phyloP scores from a whole-genome alignment of 2,113 vertebrate species.

The Panthera uncia region DNA sequence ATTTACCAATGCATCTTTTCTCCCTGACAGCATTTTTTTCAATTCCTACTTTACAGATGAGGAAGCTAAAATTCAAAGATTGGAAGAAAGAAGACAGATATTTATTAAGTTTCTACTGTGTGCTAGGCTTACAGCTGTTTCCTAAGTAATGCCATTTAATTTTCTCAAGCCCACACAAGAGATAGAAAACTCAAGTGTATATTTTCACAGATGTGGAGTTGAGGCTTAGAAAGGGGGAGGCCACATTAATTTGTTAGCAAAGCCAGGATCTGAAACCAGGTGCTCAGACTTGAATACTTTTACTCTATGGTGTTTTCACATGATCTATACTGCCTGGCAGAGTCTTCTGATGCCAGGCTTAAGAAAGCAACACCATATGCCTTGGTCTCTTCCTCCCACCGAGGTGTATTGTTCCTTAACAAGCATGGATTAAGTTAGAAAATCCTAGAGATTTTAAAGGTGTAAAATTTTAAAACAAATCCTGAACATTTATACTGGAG shows the following conservation, averaged over 20 bases:
- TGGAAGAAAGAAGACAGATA: neutral
- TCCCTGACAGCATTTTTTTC: neutral
- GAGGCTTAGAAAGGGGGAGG: neutral
- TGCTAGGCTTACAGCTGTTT: neutral
- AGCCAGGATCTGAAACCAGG: slow-evolving; percentile 56
- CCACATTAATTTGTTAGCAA: slow-evolving; percentile 1
- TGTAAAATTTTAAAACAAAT: slow-evolving; percentile 60
- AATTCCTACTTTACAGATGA: neutral
- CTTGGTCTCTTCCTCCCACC: slow-evolving; percentile 8
- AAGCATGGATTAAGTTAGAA: slow-evolving; percentile 64
- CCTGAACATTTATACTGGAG: slow-evolving; percentile 30
- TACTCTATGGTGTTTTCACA: slow-evolving; percentile 33
- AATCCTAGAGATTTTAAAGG: slow-evolving; percentile 68
- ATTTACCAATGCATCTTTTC: neutral
- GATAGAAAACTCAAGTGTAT: neutral
- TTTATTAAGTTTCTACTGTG: neutral
- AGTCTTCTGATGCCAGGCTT: slow-evolving; percentile 32
- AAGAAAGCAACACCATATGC: slow-evolving; percentile 73
- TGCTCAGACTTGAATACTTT: slow-evolving; percentile 41
- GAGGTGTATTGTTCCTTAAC: slow-evolving; percentile 61
- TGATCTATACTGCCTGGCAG: slow-evolving; percentile 18
- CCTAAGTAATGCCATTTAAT: neutral
- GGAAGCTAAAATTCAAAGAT: slow-evolving; percentile 4
- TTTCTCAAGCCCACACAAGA: neutral
- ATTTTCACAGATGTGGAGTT: neutral